These are phyloP conservation scores for Oreochromis niloticus DNA, from an alignment of 2,113 vertebrate species.

Conservation along the genomic window DNA sequence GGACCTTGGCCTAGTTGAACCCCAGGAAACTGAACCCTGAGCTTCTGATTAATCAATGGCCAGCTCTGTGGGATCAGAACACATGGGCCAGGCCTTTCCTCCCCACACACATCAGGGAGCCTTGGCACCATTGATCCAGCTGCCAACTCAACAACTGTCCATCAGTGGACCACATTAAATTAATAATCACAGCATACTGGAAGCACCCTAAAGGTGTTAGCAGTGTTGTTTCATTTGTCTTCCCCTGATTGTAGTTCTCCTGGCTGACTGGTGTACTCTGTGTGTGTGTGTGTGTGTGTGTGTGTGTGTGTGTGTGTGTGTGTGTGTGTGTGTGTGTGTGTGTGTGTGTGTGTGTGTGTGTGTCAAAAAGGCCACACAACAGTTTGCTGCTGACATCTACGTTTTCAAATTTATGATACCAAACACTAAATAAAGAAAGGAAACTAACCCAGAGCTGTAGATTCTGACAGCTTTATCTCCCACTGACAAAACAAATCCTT, in stretches of 20 bases:
- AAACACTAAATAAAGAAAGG: not conserved
- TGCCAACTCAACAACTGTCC: not conserved
- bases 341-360: not conserved
- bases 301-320: not conserved
- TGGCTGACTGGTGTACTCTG: not conserved
- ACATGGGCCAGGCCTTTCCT: not conserved
- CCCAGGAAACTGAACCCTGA: not conserved
- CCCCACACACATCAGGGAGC: not conserved
- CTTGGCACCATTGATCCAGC: not conserved
- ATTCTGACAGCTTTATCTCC: not conserved
- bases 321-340: not conserved
- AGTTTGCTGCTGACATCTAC: not conserved
- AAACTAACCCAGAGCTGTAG: not conserved
- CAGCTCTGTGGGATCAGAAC: not conserved
- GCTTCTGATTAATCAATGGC: not conserved
- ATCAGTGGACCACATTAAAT: not conserved
- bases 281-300: not conserved
- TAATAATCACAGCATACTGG: not conserved
- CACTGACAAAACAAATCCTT: not conserved
- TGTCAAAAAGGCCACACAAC: rapidly evolving
- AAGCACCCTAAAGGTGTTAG: not conserved
- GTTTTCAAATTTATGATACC: not conserved
- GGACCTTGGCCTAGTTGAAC: not conserved
- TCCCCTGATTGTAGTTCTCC: not conserved
- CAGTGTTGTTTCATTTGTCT: not conserved